Percentiles rank a stretch among this genome's conserved stretches.
Evolutionary conservation across 2,113 vertebrate species (phyloP).

Genomic region (Nothobranchius furzeri): DNA sequence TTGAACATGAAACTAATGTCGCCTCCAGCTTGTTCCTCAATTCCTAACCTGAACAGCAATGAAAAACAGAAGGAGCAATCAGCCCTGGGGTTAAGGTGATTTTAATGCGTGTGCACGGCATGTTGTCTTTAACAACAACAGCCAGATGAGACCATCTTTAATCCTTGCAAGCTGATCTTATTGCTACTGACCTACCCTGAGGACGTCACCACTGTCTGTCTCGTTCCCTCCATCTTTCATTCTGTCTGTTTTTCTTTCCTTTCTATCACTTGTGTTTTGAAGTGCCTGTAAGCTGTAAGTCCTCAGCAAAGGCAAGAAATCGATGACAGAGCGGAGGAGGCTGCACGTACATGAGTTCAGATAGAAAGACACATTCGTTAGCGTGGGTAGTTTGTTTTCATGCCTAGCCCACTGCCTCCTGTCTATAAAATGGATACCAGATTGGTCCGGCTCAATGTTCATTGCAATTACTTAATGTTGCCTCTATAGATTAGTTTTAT

Average conservation of each 20-base stretch:
- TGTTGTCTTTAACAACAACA: conserved; percentile 16
- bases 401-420: conserved; percentile 36
- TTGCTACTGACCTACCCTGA: conserved; percentile 36
- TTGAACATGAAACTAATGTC: conserved; percentile 10
- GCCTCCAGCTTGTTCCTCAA: conserved; percentile 17
- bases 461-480: conserved; percentile 37
- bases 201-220: conserved; percentile 28
- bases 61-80: conserved; percentile 14
- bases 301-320: conserved; percentile 60
- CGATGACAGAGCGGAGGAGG: conserved; percentile 43
- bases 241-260: background rate
- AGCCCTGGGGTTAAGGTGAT: conserved; percentile 7
- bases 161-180: conserved; percentile 46
- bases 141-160: conserved; percentile 49
- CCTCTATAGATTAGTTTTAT: background rate
- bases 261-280: conserved; percentile 32
- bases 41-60: conserved; percentile 27
- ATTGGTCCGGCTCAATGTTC: conserved; percentile 38
- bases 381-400: conserved; percentile 62
- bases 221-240: background rate
- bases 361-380: conserved; percentile 40
- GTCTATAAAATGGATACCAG: conserved; percentile 39
- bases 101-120: conserved; percentile 1
- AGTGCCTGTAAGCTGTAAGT: conserved; percentile 48
- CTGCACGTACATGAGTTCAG: conserved; percentile 17